Base-by-base conservation (phyloP, 2,888 invertebrate species). In the Xylophagus ater region DNA sequence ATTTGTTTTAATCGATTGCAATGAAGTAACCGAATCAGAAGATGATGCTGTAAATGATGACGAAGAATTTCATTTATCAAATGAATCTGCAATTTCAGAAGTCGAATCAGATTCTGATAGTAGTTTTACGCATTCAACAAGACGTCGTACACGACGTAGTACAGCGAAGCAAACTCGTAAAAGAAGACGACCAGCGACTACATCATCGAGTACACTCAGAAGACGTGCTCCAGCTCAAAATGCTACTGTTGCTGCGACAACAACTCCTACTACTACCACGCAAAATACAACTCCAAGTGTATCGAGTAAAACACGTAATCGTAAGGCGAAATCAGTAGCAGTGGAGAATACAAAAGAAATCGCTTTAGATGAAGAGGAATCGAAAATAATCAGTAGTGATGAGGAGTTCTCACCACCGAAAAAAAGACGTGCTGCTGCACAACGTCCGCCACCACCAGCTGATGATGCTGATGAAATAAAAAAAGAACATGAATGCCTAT, bases 1-100 rank as follows among this genome's bases (percentile, higher is more conserved):
- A 18, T 65, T 63, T 44, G 58, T 64, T 17, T 53, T 65, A 3
- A 59, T 66, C 10, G 63, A 63, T 47, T 63, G 63, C 3, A 58
- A 60, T 0, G 53, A 51, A 15, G 46, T 47, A 8, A 44, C 32
- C 2, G 43, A 44, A 3, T 42, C 45, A 7, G 48, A 46, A 12
- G 46, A 44, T 10, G 52, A 53, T 10, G 55, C 55, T 24, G 47
- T 51, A 0, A 54, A 58, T 19, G 58, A 59, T 21, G 66, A 65
- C 39, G 58, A 53, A 1, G 64, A 65, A 46, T 65, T 62, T 14
- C 62, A 64, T 42, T 51, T 64, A 2, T 63, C 64, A 4, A 59
- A 64, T 38, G 60, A 55, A 8, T 61, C 57, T 28, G 53, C 51
- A 21, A 55, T 55, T 23, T 57, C 57, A 17, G 32, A 34, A n/a